Percentiles rank a stretch among this genome's conserved stretches.
Evolutionary conservation across 2,113 vertebrate species (phyloP).

Genomic region (Taxidea taxus): DNA sequence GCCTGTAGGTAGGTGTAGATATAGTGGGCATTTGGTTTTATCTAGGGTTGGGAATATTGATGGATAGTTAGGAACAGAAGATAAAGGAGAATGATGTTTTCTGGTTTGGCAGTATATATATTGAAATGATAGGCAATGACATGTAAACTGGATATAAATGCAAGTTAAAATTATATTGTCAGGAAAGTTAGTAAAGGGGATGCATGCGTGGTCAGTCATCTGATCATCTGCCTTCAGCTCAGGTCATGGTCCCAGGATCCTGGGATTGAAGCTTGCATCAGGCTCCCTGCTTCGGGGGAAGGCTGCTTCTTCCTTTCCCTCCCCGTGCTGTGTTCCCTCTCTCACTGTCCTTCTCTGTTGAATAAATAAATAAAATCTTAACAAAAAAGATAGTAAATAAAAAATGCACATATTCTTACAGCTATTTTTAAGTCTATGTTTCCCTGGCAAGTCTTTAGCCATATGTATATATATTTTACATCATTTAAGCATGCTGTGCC

Average conservation of each 20-base stretch:
- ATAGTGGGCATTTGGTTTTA: background rate
- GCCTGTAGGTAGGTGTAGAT: background rate
- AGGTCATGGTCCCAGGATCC: too few relatives aligned
- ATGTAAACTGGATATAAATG: background rate
- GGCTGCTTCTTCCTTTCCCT: too few relatives aligned
- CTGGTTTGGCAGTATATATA: background rate
- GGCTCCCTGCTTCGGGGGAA: too few relatives aligned
- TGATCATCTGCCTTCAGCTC: too few relatives aligned
- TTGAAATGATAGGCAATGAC: background rate
- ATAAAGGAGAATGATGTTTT: background rate
- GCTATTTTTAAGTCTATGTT: slow-evolving; percentile 52
- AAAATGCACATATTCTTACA: slow-evolving; percentile 25
- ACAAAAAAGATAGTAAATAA: too few relatives aligned
- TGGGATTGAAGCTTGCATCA: too few relatives aligned
- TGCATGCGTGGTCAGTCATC: too few relatives aligned
- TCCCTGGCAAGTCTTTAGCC: slow-evolving; percentile 26
- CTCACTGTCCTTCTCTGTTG: too few relatives aligned
- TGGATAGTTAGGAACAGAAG: background rate
- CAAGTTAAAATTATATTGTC: slow-evolving; percentile 19
- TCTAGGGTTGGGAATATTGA: background rate
- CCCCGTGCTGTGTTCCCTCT: too few relatives aligned
- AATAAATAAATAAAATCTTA: too few relatives aligned
- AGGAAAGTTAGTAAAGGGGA: slow-evolving; percentile 25
- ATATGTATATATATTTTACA: slow-evolving; percentile 51
- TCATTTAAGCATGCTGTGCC: slow-evolving; percentile 12